Evolutionary conservation across 2,888 invertebrate genomes (phyloP), one percentile per base, ranked within the genome.

Genomic region (Eupithecia pulchellata): DNA sequence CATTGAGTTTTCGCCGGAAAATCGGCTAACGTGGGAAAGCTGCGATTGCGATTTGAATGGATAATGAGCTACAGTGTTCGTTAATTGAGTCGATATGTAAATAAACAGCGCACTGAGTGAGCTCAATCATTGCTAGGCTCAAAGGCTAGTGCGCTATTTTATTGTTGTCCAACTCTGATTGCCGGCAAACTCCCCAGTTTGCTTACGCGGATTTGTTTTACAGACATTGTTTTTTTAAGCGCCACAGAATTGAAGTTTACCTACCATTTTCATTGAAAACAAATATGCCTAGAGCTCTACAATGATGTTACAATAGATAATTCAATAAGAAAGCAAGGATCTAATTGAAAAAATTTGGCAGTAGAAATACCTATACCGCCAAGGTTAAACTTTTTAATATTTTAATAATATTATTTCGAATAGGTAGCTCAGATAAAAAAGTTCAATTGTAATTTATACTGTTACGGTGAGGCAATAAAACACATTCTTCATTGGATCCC

Each of bases 81-180:
- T 90, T 92, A 92, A 93, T 91, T 92, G 89, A 89, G 88, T 89
- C 87, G 86, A 89, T 90, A 89, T 91, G 91, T 92, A 91, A 92
- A 93, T 92, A 92, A 89, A 90, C 86, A 89, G 86, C 77, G 79
- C 80, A 78, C 75, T 79, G 76, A 77, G 81, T 76, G 73, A 83
- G 82, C 80, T 89, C 89, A 89, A 88, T 91, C 89, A 90, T 87
- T 86, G 84, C 84, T 81, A 78, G 82, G 81, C 85, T 89, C 90
- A 91, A 91, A 91, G 86, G 87, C 82, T 82, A 82, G 83, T 81
- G 74, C 74, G 75, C 83, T 82, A 77, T 89, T 91, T 88, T 89
- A 87, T 85, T 87, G 87, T 84, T 83, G 79, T 79, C 77, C 57
- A 76, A 76, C 82, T 79, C 81, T 86, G 84, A 87, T 87, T 91